A percentile compares a stretch with the other conserved stretches of the same genome.
Evolutionary conservation across 1,140 invertebrate species (phyloP).

Genomic region (Matsumurasca onukii): DNA sequence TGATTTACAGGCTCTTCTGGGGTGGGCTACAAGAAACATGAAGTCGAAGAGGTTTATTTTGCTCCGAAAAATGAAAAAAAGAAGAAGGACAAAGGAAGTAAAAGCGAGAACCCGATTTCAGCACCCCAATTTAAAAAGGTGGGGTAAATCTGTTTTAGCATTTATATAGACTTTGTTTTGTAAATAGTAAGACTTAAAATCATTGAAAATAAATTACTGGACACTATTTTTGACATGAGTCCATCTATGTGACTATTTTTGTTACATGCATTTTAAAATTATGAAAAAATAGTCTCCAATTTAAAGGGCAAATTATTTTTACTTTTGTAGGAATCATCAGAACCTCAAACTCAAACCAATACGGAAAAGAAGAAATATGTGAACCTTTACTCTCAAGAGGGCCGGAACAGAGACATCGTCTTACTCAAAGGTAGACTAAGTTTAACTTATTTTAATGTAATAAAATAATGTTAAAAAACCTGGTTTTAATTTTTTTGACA

Average conservation of each 20-base stretch:
- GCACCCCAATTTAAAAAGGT: constrained; percentile 17
- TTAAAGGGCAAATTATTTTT: too few relatives aligned
- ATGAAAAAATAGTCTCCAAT: too few relatives aligned
- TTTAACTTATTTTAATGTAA: not conserved
- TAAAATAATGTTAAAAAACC: too few relatives aligned
- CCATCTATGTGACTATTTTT: too few relatives aligned
- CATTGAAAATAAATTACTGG: too few relatives aligned
- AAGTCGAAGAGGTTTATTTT: constrained; percentile 39
- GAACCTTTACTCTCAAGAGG: constrained; percentile 72
- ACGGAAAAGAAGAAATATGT: constrained; percentile 73
- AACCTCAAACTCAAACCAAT: constrained; percentile 45
- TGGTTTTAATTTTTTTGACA: too few relatives aligned
- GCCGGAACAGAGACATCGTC: constrained; percentile 61
- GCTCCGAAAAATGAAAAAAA: constrained; percentile 33
- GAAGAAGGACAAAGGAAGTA: constrained; percentile 35
- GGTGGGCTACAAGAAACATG: constrained; percentile 36
- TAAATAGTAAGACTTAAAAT: too few relatives aligned
- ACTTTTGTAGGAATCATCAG: constrained; percentile 36
- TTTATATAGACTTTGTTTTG: too few relatives aligned
- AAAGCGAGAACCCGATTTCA: constrained; percentile 1
- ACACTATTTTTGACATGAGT: too few relatives aligned
- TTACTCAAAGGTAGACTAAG: constrained; percentile 65
- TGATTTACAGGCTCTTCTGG: too few relatives aligned
- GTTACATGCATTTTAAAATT: too few relatives aligned
- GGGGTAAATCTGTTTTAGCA: too few relatives aligned